Percentiles rank a stretch among this genome's conserved stretches.
These are phyloP conservation scores for Isotomurus palustris DNA, from an alignment of 2,888 invertebrate genomes.

Conservation along the genomic window DNA sequence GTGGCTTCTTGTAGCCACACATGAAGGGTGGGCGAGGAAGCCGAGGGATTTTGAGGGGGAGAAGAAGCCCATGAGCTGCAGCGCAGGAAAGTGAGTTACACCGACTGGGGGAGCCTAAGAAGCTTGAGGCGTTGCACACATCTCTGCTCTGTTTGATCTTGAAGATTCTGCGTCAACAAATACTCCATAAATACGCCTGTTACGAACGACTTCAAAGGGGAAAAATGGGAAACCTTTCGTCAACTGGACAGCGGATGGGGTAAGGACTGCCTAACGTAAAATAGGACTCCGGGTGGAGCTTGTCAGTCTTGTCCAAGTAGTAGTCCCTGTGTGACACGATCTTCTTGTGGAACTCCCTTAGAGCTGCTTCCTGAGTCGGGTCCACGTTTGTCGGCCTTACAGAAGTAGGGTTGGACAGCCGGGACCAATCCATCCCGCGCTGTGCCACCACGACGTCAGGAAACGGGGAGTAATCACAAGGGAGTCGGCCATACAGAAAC, in stretches of 20 bases:
- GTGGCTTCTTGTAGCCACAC: conserved; percentile 31
- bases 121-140: conserved; percentile 30
- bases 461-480: conserved; percentile 38
- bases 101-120: conserved; percentile 33
- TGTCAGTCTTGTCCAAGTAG: conserved; percentile 41
- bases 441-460: conserved; percentile 41
- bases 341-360: conserved; percentile 31
- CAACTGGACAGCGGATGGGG: conserved; percentile 38
- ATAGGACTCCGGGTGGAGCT: conserved; percentile 28
- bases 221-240: conserved; percentile 32
- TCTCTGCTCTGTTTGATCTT: conserved; percentile 34
- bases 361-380: conserved; percentile 15
- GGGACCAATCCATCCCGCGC: conserved; percentile 19
- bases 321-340: conserved; percentile 39
- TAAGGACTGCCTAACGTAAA: conserved; percentile 40
- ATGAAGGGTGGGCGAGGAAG: conserved; percentile 38
- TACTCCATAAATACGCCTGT: neutral
- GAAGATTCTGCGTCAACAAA: conserved; percentile 28
- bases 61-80: conserved; percentile 30
- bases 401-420: conserved; percentile 35
- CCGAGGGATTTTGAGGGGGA: conserved; percentile 33
- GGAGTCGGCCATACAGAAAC: conserved; percentile 39
- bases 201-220: neutral
- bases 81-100: conserved; percentile 41
- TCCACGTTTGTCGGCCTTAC: conserved; percentile 37